A percentile compares a stretch with the other conserved stretches of the same genome.
These are phyloP conservation scores for Atherinosoma microstoma DNA, from an alignment of 2,797 vertebrate species.

Conservation along the genomic window DNA sequence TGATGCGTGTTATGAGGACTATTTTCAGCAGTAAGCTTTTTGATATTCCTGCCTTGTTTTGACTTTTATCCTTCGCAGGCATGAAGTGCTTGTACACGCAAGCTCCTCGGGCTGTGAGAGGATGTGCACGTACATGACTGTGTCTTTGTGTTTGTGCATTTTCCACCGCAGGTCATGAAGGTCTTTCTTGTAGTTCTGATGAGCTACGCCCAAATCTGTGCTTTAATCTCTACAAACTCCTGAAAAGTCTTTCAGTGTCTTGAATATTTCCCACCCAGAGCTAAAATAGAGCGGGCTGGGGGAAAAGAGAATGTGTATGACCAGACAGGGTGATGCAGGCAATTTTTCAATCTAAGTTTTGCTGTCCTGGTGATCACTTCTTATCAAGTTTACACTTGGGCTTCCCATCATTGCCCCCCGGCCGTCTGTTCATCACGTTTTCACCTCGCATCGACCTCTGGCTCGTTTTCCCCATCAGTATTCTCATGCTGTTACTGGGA, in stretches of 20 bases:
- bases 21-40: constrained; percentile 22
- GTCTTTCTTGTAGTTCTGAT: constrained; percentile 48
- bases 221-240: constrained; percentile 53
- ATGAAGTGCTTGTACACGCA: neutral
- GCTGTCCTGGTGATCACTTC: constrained; percentile 39
- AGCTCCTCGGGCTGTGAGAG: neutral
- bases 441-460: constrained; percentile 45
- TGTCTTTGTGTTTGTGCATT: constrained; percentile 20
- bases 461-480: constrained; percentile 45
- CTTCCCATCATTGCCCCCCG: constrained; percentile 27
- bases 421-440: constrained; percentile 44
- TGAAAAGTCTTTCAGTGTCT: constrained; percentile 42
- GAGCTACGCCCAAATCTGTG: constrained; percentile 54
- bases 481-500: constrained; percentile 29
- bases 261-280: constrained; percentile 19
- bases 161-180: constrained; percentile 37
- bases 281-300: constrained; percentile 16
- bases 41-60: constrained; percentile 44
- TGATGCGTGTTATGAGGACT: constrained; percentile 11
- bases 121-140: neutral
- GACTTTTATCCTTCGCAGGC: constrained; percentile 34
- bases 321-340: neutral
- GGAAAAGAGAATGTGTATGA: neutral
- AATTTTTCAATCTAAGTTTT: constrained; percentile 37
- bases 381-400: constrained; percentile 45